phyloP scores from a whole-genome alignment of 1,140 invertebrate species.

The Stegodyphus dumicola region DNA sequence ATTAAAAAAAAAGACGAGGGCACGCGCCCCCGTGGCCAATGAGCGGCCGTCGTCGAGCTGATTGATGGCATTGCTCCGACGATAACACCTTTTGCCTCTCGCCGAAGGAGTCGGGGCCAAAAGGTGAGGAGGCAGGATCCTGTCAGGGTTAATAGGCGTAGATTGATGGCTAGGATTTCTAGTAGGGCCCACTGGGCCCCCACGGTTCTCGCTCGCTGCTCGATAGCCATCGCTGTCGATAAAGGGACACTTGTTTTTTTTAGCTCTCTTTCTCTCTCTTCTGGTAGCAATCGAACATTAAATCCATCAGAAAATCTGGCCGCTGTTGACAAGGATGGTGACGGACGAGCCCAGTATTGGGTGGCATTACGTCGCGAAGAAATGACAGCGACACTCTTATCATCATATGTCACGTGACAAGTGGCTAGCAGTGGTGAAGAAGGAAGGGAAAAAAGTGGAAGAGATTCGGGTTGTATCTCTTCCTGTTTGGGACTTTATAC shows the following conservation, averaged over 20 bases:
- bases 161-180: slow-evolving; percentile 59
- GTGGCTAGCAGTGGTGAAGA: slow-evolving; percentile 11
- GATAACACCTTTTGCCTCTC: slow-evolving; percentile 60
- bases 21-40: slow-evolving; percentile 59
- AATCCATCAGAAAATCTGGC: slow-evolving; percentile 61
- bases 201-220: neutral
- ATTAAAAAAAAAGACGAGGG: slow-evolving; percentile 21
- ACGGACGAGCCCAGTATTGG: slow-evolving; percentile 58
- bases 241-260: slow-evolving; percentile 42
- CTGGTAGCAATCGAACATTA: slow-evolving; percentile 60
- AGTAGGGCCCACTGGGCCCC: slow-evolving; percentile 25
- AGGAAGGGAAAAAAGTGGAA: neutral
- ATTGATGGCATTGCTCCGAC: slow-evolving; percentile 57
- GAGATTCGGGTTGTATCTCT: neutral
- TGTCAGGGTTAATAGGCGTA: slow-evolving; percentile 61
- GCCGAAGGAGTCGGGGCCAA: slow-evolving; percentile 41
- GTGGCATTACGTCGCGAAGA: slow-evolving; percentile 51
- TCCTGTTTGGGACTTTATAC: neutral
- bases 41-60: slow-evolving; percentile 45
- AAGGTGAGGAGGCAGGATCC: slow-evolving; percentile 58
- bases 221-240: slow-evolving; percentile 53
- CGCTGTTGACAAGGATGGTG: slow-evolving; percentile 59
- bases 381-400: slow-evolving; percentile 59
- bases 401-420: slow-evolving; percentile 57
- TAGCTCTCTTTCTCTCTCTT: slow-evolving; percentile 21